Percentiles rank a stretch among this genome's conserved stretches.
These are phyloP conservation scores for Lasiurus borealis DNA, from an alignment of 2,113 vertebrate species.

Conservation along the genomic window DNA sequence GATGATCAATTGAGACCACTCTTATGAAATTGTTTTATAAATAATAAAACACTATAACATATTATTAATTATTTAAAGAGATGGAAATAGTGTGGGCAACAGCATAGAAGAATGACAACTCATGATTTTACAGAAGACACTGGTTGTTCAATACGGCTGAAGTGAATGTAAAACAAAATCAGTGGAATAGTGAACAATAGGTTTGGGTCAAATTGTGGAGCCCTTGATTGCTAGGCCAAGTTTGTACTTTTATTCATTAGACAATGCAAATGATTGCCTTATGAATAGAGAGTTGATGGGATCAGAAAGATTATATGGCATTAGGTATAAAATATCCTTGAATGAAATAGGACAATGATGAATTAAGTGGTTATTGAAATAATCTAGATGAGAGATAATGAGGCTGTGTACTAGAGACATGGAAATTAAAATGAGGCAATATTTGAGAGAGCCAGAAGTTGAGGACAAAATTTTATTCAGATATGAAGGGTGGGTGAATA, in stretches of 20 bases:
- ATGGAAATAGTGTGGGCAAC: background rate
- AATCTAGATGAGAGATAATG: background rate
- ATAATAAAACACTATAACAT: background rate
- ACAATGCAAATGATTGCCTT: background rate
- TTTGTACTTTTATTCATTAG: background rate
- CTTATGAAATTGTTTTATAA: conserved; percentile 36
- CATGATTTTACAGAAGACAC: background rate
- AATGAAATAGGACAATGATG: background rate
- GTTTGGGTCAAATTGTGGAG: background rate
- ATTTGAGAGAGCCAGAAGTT: conserved; percentile 21
- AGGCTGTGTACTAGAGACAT: background rate
- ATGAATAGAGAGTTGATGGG: background rate
- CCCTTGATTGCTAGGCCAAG: background rate
- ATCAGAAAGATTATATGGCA: background rate
- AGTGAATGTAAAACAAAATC: background rate
- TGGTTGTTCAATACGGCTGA: background rate
- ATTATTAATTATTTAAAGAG: conserved; percentile 29
- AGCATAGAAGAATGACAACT: background rate
- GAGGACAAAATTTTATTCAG: background rate
- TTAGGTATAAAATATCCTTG: background rate
- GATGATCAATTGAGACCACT: background rate
- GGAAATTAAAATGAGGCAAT: background rate
- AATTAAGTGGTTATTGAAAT: conserved; percentile 51
- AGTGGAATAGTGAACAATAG: background rate
- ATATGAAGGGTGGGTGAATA: background rate